These are phyloP conservation scores for Macrochelys suwanniensis DNA, from an alignment of 2,797 vertebrate genomes.

Conservation along the genomic window DNA sequence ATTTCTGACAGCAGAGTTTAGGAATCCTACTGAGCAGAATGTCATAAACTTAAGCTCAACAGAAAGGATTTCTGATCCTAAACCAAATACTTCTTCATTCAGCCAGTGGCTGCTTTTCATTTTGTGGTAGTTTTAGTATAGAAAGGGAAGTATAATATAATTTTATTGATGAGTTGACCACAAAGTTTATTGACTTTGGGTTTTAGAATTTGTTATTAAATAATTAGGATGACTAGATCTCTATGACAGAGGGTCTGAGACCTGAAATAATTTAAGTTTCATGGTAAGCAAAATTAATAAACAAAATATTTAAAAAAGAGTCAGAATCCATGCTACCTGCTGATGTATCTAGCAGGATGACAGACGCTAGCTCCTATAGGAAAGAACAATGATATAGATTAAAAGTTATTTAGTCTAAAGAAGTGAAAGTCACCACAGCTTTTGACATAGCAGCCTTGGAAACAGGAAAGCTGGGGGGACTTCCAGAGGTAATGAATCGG, in stretches of 20 bases:
- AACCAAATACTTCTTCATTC: conserved; percentile 52
- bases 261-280: background rate
- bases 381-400: background rate
- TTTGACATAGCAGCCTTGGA: background rate
- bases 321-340: background rate
- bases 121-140: conserved; percentile 1
- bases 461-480: background rate
- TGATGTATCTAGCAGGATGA: background rate
- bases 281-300: too few relatives aligned
- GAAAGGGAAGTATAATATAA: conserved; percentile 12
- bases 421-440: background rate
- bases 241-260: background rate
- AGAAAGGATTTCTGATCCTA: conserved; percentile 39
- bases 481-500: background rate
- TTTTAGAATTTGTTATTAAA: background rate
- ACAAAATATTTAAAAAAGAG: too few relatives aligned
- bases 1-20: conserved; percentile 66
- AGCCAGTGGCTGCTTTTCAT: conserved; percentile 56
- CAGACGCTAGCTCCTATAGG: background rate
- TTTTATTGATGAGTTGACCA: background rate
- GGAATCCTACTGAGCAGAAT: conserved; percentile 52
- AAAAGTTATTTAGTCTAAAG: background rate
- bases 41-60: conserved; percentile 53
- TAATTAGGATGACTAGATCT: background rate
- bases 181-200: background rate